Evolutionary conservation across 2,113 vertebrate species (phyloP), one percentile per base, ranked within the genome.

Genomic region (Bagarius yarrelli): DNA sequence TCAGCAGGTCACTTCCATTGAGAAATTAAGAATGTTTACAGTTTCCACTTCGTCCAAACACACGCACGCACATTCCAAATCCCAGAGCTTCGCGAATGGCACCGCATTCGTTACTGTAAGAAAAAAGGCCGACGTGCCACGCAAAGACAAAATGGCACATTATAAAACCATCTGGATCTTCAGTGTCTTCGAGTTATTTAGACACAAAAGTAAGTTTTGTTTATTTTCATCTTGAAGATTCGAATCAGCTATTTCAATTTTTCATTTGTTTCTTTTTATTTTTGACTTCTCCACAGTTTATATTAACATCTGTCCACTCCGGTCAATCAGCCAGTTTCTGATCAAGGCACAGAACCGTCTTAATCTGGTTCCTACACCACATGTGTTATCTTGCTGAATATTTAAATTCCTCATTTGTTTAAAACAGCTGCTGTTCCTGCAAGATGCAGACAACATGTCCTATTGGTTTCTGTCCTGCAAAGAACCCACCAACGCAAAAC

Each of bases 1-100:
- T 81, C 82, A 83, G 82, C 78, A 78, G 81, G 81, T 87, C 84
- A 84, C 74, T 78, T 86, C 83, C 83, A 85, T 80, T 84, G 82
- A 87, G 81, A 86, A 78, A 86, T 83, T 82, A 77, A 70, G 71
- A 80, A 44, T 84, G 84, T 86, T 86, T 87, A 84, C 78, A 78
- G 78, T 83, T 81, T 71, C 34, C 44, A 30, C 78, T 56, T 55
- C 27, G 40, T 70, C 50, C 70, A 73, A 79, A 71, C 79, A 82
- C 81, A 85, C 70, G 73, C 71, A 79, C 75, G 76, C 74, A 85
- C 64, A 81, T 73, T 34, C 82, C 64, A 59, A 32, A 73, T 70
- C 63, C 75, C 67, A 78, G 23, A 44, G 72, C 63, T 30, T n/a
- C 55, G 11, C 67, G 36, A 50, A 71, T 84, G 84, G 82, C 55